Percentiles rank a stretch among this genome's conserved stretches.
Evolutionary conservation across 2,113 vertebrate species (phyloP).

Genomic region (Heteronetta atricapilla): DNA sequence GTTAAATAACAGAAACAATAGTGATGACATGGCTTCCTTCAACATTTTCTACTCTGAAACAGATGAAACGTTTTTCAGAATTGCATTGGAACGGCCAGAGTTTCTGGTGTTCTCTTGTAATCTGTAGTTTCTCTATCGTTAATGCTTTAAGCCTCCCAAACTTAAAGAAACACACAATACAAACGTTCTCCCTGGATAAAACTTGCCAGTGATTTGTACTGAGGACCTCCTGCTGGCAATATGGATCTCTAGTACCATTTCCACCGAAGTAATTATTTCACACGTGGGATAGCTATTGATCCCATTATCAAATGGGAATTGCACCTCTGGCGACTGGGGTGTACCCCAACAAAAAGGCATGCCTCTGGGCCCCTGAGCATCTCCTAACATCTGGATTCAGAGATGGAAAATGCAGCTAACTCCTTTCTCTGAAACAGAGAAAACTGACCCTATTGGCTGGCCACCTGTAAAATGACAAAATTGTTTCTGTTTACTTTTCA

Average conservation of each 20-base stretch:
- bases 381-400: not conserved
- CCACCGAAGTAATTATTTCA: not conserved
- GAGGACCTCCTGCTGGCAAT: not conserved
- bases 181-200: not conserved
- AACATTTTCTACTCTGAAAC: not conserved
- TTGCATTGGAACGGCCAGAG: not conserved
- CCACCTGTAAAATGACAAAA: not conserved
- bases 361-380: not conserved
- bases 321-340: not conserved
- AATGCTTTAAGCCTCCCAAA: not conserved
- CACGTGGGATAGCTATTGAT: not conserved
- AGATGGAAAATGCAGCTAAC: not conserved
- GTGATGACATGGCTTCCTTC: constrained; percentile 1
- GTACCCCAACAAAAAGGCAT: not conserved
- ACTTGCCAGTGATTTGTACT: not conserved
- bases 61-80: not conserved
- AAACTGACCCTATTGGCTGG: not conserved
- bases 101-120: not conserved
- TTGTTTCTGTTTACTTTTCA: not conserved
- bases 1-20: constrained; percentile 77
- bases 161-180: not conserved
- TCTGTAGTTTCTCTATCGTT: not conserved
- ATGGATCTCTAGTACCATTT: not conserved
- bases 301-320: not conserved
- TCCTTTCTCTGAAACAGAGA: not conserved